Conservation (phyloP, 2,113 vertebrate genomes). For the Hystrix cristata region DNA sequence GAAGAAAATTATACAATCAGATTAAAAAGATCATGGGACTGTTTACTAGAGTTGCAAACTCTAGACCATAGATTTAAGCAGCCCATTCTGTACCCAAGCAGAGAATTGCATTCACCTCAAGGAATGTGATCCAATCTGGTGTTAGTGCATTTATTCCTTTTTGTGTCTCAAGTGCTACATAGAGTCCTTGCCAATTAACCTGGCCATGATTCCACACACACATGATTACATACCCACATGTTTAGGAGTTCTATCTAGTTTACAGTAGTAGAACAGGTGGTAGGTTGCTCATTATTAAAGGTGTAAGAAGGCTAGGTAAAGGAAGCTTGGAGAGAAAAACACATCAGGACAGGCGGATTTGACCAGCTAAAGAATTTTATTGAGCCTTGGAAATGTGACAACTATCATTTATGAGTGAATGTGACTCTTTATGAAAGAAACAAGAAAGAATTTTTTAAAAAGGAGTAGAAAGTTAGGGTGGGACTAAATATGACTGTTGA, state of each 20-base stretch:
- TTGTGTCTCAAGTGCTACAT: neutral
- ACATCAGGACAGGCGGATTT: neutral
- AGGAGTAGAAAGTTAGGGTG: neutral
- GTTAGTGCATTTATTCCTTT: neutral
- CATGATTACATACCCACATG: neutral
- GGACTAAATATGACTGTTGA: neutral
- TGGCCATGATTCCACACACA: neutral
- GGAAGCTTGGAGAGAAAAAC: neutral
- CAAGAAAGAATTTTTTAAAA: constrained; percentile 1
- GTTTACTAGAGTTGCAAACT: neutral
- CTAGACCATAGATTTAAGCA: neutral
- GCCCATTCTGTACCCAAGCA: neutral
- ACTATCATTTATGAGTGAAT: neutral
- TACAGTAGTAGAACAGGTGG: neutral
- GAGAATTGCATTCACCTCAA: constrained; percentile 20
- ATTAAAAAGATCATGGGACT: neutral
- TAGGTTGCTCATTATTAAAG: neutral
- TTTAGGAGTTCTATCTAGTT: neutral
- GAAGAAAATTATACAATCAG: neutral
- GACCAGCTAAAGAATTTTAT: neutral
- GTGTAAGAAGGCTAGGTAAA: neutral
- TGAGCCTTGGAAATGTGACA: neutral
- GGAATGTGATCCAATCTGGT: neutral
- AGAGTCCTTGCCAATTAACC: neutral
- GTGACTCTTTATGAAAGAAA: neutral